phyloP scores from a whole-genome alignment of 1,140 invertebrate genomes.

The Drosophila serrata region DNA sequence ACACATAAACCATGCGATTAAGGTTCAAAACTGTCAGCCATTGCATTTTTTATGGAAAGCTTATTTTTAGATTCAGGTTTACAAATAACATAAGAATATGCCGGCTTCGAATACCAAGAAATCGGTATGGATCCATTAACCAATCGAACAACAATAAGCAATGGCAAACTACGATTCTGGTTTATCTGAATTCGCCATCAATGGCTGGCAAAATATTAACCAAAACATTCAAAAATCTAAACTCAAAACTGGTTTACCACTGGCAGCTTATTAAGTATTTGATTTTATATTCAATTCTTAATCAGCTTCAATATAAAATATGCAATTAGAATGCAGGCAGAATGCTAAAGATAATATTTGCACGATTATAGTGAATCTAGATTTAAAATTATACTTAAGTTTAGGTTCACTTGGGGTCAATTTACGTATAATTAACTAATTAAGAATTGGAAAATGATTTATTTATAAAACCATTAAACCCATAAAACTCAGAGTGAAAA shows the following conservation, averaged over 20 bases:
- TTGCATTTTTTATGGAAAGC: constrained; percentile 17
- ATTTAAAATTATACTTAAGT: not conserved
- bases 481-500: constrained; percentile 6
- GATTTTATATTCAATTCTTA: constrained; percentile 12
- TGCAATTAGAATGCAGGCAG: not conserved
- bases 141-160: constrained; percentile 7
- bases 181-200: constrained; percentile 25
- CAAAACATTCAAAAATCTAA: constrained; percentile 5
- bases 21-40: constrained; percentile 6
- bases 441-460: not conserved
- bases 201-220: constrained; percentile 23
- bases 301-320: constrained; percentile 7
- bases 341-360: not conserved
- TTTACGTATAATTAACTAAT: not conserved
- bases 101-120: constrained; percentile 5
- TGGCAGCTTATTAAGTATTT: constrained; percentile 6
- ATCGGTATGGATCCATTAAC: constrained; percentile 10
- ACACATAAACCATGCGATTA: constrained; percentile 27
- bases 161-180: constrained; percentile 17
- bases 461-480: constrained; percentile 25
- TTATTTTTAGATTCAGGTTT: constrained; percentile 11
- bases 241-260: constrained; percentile 8
- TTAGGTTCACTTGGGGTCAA: too few species aligned
- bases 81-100: constrained; percentile 20
- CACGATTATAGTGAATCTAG: too few species aligned